Evolutionary conservation across 2,888 invertebrate species (phyloP), one percentile per base, ranked within the genome.

Genomic region (Himalopsyche anomala): DNA sequence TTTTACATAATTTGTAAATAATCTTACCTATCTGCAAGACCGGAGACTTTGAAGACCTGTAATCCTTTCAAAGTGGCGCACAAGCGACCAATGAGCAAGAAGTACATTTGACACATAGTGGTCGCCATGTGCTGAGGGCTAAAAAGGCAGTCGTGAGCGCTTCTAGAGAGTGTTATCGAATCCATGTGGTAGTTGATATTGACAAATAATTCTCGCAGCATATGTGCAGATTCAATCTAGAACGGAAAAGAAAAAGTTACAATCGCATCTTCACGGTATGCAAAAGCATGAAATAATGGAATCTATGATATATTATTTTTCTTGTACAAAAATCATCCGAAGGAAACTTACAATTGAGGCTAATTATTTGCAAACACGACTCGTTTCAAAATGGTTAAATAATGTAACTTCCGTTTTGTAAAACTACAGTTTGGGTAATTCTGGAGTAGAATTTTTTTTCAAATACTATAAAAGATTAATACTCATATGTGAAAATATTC

Each of bases 101-200:
- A 99, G 93, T 99, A 99, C 93, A 97, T 96, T 91, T 98, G 98
- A 91, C 98, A 97, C 93, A 98, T 96, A 0, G 98, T 98, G 90
- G 96, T 97, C 89, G 95, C 94, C 95, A 98, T 96, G 91, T 97
- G 96, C 89, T 96, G 96, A 0, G 98, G 98, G 91, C 97, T 97
- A 90, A 98, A 97, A 36, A 98, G 92, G 89, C 97, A 97, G 90
- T 97, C 97, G 90, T 97, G 97, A 0, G 97, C 97, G 89, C 96
- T 96, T 89, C 95, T 94, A 2, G 96, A 95, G 3, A 94, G 95
- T 80, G 95, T 94, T 81, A 98, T 95, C 15, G 96, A 95, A 88
- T 94, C 93, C 84, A 98, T 94, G 90, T 97, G 96, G 38, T 94
- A 94, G 84, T 95, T 95, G 82, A 98, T 95, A 90, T 98, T 98